These are phyloP conservation scores for Synanthedon vespiformis DNA, from an alignment of 2,888 invertebrate genomes.

Conservation along the genomic window DNA sequence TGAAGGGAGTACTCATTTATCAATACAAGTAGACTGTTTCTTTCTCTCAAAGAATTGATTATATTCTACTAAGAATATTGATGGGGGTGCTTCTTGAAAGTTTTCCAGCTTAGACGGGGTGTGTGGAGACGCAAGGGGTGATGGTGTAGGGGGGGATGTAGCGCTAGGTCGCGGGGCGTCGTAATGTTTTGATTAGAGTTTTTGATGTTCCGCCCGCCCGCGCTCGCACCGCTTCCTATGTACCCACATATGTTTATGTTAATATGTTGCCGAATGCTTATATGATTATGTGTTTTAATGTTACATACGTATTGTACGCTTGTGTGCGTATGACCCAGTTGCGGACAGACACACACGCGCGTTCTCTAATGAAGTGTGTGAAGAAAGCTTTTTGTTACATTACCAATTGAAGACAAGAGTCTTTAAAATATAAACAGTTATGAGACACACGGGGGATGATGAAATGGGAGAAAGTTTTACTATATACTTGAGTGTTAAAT, in stretches of 20 bases:
- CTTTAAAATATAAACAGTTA: too few species aligned
- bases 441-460: too few species aligned
- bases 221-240: background rate
- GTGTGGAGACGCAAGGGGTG: constrained; percentile 3
- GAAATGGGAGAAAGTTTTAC: too few species aligned
- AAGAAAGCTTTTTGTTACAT: background rate
- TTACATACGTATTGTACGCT: background rate
- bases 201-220: constrained; percentile 32
- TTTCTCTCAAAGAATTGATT: constrained; percentile 68
- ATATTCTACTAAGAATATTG: constrained; percentile 67
- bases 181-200: constrained; percentile 56
- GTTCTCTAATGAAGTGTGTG: background rate
- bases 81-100: constrained; percentile 44
- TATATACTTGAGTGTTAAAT: too few species aligned
- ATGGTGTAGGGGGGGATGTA: constrained; percentile 10
- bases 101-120: constrained; percentile 34
- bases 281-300: background rate
- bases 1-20: constrained; percentile 70
- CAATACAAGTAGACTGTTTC: constrained; percentile 69
- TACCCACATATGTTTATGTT: background rate
- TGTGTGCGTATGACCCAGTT: background rate
- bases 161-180: constrained; percentile 13
- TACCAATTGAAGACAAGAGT: background rate
- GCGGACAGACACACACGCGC: background rate
- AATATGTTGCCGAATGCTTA: background rate